Evolutionary conservation across 2,888 invertebrate genomes (phyloP).

Genomic region (Ditula angustiorana): DNA sequence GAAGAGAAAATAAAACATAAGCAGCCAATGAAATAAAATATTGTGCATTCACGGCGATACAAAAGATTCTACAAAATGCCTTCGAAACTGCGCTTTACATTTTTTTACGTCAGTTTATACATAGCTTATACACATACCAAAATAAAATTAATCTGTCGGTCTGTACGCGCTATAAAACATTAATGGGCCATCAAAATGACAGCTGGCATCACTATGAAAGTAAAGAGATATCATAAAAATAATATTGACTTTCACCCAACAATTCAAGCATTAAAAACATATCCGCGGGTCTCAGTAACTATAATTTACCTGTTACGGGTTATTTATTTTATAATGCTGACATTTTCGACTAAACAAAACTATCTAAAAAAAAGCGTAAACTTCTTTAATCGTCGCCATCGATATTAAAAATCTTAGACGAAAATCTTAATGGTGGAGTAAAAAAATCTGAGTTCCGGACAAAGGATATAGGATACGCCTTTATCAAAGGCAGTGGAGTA

Average conservation of each 20-base stretch:
- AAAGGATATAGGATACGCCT: conserved; percentile 1
- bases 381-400: no score
- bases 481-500: conserved; percentile 9
- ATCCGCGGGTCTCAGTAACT: no score
- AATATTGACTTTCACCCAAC: conserved; percentile 2
- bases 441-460: background rate
- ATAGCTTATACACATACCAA: background rate
- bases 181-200: conserved; percentile 27
- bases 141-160: conserved; percentile 22
- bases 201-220: conserved; percentile 30
- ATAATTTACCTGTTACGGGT: no score
- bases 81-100: background rate
- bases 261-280: background rate
- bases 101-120: background rate
- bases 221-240: conserved; percentile 18
- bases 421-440: background rate
- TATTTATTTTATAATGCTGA: no score
- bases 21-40: no score
- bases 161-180: conserved; percentile 28
- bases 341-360: no score
- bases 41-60: no score
- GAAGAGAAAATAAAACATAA: no score
- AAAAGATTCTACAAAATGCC: no score
- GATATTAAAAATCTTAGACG: background rate
- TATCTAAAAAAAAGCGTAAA: no score